Percentiles rank a stretch among this genome's conserved stretches.
phyloP scores from a whole-genome alignment of 2,888 invertebrate species.

The Tenodera sinensis region DNA sequence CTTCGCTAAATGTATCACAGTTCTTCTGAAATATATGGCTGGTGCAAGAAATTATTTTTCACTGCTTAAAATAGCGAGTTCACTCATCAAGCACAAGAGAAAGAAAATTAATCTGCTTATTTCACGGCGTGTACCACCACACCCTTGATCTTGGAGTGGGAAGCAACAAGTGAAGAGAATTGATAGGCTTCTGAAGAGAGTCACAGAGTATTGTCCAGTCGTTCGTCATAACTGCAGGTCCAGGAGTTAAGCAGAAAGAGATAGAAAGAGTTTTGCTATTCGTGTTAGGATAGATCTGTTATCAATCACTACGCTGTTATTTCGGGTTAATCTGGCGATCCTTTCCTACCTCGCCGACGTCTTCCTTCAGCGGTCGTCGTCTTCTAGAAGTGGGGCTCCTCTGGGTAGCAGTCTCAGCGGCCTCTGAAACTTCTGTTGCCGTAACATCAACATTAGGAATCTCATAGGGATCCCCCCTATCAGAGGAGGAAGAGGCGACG shows the following conservation, averaged over 20 bases:
- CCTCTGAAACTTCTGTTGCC: background rate
- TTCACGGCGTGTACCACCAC: background rate
- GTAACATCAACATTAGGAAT: background rate
- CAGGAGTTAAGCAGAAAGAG: background rate
- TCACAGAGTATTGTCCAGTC: background rate
- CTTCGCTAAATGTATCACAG: background rate
- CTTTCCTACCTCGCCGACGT: background rate
- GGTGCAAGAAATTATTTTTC: no score
- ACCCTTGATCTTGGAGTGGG: background rate
- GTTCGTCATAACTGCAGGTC: background rate
- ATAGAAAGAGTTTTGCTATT: background rate
- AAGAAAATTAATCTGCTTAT: background rate
- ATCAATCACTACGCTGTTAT: background rate
- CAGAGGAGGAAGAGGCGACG: no score
- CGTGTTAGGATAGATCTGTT: background rate
- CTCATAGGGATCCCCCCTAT: background rate
- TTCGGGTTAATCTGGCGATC: background rate
- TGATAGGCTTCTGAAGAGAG: background rate
- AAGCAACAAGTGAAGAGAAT: background rate
- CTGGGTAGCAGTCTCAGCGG: background rate
- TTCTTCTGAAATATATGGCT: background rate
- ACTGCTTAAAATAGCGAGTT: no score
- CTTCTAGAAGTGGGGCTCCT: background rate
- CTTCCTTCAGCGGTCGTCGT: no score
- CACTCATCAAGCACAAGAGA: background rate